Base-by-base conservation (phyloP, 2,113 vertebrate species). In the Grantiella picta region DNA sequence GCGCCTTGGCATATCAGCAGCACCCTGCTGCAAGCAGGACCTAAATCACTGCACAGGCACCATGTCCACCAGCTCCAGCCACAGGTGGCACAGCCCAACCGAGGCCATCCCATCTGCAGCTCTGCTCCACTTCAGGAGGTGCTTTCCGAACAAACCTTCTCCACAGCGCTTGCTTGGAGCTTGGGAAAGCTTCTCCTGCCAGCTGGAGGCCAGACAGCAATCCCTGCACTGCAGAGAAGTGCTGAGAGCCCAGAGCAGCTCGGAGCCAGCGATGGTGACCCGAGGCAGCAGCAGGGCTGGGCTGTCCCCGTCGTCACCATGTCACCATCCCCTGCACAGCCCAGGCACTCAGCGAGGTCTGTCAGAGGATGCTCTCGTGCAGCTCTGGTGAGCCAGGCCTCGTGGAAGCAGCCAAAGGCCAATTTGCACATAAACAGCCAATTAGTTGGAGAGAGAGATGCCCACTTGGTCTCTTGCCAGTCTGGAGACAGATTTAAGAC, bases 401-500 rank as follows among this genome's bases (percentile, higher is more conserved):
- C 0, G 0, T 22, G n/a, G 42, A 85, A 94, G 59, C 75, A 86
- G 45, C 79, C 45, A 29, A 63, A 81, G 82, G 63, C 50, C 36
- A 56, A 36, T 90, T 64, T 86, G 44, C 77, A 71, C 89, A 36
- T 12, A 84, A 86, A 73, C 80, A 94, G 65, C 44, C 53, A 31
- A 76, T 82, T 68, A 64, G 36, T 3, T 42, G 64, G 54, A 90
- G 85, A 88, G 82, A 44, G 85, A 90, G 82, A 66, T 91, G 81
- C 91, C 94, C 84, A 28, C 78, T 54, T 95, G 91, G 93, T 59
- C 4, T 0, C 87, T 72, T 38, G 85, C 95, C 92, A 96, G 76
- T 7, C 85, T 90, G 94, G 52, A 95, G 82, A 80, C 56, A 94
- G 92, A 93, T 93, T 92, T 94, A 92, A 96, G 82, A 78, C 94